Evolutionary conservation across 92 coral and sea anemone species (phyloP).

Genomic region (Actinostola sp.): DNA sequence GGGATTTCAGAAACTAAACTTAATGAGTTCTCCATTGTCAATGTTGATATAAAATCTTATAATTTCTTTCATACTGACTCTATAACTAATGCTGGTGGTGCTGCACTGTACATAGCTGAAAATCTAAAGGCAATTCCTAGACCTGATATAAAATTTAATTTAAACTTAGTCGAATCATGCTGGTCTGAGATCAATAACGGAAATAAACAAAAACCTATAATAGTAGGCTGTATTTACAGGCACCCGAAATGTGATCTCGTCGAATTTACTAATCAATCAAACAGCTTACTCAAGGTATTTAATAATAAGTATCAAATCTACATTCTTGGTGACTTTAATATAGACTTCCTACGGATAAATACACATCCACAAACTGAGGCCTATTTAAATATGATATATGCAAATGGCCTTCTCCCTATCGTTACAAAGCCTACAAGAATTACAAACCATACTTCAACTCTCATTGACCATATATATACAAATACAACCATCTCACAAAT

Average conservation of each 20-base stretch:
- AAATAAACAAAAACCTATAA: conserved; percentile 38
- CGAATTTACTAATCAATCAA: conserved; percentile 48
- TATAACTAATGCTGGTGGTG: conserved; percentile 65
- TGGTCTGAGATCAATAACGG: conserved; percentile 49
- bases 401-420: conserved; percentile 55
- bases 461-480: conserved; percentile 64
- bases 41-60: conserved; percentile 35
- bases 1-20: conserved; percentile 32
- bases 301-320: conserved; percentile 39
- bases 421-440: conserved; percentile 70
- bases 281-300: conserved; percentile 39
- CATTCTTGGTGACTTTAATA: conserved; percentile 51
- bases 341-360: no score
- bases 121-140: conserved; percentile 33
- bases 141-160: conserved; percentile 46
- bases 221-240: conserved; percentile 60
- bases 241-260: conserved; percentile 52
- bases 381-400: conserved; percentile 55
- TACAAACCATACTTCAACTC: conserved; percentile 52
- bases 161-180: conserved; percentile 61
- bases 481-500: conserved; percentile 27
- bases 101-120: conserved; percentile 46
- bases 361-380: conserved; percentile 48
- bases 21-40: conserved; percentile 25
- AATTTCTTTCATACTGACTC: conserved; percentile 52